Evolutionary conservation across 2,797 vertebrate species (phyloP).

Genomic region (Darevskia mixta): DNA sequence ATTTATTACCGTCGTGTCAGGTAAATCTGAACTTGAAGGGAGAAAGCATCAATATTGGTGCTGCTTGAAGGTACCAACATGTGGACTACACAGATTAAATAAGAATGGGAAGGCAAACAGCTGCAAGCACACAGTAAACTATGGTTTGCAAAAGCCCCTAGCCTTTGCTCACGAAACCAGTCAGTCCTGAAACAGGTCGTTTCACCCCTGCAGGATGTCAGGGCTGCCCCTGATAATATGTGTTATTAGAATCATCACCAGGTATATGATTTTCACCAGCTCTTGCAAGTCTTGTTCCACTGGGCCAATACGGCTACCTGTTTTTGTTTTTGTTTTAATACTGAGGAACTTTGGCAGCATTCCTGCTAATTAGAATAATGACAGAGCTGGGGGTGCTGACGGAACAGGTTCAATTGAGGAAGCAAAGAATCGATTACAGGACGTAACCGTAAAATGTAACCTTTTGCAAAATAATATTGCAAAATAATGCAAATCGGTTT

Average conservation of each 20-base stretch:
- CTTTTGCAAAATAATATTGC: slow-evolving; percentile 47
- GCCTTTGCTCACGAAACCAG: neutral
- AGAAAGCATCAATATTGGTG: too few species aligned
- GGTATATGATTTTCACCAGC: neutral
- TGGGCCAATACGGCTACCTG: neutral
- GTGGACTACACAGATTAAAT: too few species aligned
- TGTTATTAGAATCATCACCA: neutral
- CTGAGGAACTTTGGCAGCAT: neutral
- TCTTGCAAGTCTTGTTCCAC: neutral
- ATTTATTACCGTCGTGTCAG: too few species aligned
- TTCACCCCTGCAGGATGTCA: neutral
- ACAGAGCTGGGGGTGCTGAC: neutral
- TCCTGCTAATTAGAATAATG: neutral
- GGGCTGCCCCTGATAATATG: neutral
- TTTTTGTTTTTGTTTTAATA: neutral
- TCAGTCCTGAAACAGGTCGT: neutral
- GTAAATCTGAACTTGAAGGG: too few species aligned
- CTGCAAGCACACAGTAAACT: too few species aligned
- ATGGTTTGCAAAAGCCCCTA: too few species aligned
- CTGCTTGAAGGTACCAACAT: too few species aligned
- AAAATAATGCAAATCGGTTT: slow-evolving; percentile 55
- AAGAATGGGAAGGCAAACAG: too few species aligned
- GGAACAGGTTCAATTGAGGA: too few species aligned
- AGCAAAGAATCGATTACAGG: neutral
- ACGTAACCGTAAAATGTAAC: slow-evolving; percentile 7